These are phyloP conservation scores for Sinocyclocheilus rhinocerous DNA, from an alignment of 2,113 vertebrate species.

Conservation along the genomic window DNA sequence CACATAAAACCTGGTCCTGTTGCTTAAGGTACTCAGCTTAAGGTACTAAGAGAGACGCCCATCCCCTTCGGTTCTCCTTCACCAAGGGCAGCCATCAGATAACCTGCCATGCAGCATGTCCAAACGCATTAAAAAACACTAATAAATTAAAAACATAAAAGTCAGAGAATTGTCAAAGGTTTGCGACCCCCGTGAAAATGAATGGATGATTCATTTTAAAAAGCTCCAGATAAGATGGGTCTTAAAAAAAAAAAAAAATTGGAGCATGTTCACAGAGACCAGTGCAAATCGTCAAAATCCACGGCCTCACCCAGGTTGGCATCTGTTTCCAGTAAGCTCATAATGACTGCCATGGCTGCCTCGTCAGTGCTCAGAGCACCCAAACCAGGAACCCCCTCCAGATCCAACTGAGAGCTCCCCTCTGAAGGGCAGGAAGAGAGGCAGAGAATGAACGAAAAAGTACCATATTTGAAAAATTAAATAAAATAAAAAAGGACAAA, in stretches of 20 bases:
- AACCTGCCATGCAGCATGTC: not conserved
- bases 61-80: not conserved
- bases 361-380: constrained; percentile 79
- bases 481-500: not conserved
- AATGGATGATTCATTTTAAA: constrained; percentile 37
- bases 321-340: constrained; percentile 92
- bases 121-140: constrained; percentile 7
- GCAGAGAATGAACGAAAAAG: not conserved
- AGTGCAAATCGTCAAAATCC: constrained; percentile 86
- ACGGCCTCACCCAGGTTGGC: constrained; percentile 81
- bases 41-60: not conserved
- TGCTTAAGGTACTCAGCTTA: constrained; percentile 65
- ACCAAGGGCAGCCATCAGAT: constrained; percentile 9
- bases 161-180: constrained; percentile 21
- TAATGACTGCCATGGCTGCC: constrained; percentile 87
- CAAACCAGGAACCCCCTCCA: constrained; percentile 82
- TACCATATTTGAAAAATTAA: not conserved
- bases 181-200: not conserved
- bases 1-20: constrained; percentile 57
- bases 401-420: constrained; percentile 82
- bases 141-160: constrained; percentile 37
- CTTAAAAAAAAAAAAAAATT: not conserved
- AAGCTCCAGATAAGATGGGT: constrained; percentile 11
- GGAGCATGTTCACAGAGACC: constrained; percentile 80
- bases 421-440: constrained; percentile 66